Evolutionary conservation across 1,140 invertebrate species (phyloP), one percentile per base, ranked within the genome.

Genomic region (Diuraphis noxia): DNA sequence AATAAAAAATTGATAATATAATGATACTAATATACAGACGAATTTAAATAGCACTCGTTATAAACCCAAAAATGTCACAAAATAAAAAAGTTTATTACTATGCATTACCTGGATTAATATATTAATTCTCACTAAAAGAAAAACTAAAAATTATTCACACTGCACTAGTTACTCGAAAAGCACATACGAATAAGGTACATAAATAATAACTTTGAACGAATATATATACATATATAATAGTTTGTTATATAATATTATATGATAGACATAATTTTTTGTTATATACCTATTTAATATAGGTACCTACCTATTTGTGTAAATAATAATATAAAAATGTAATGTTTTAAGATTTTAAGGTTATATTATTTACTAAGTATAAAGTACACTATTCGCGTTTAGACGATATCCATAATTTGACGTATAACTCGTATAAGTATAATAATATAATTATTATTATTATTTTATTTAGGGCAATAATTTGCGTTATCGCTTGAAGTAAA

Each of bases 21-120:
- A 84, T 43, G 2, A 84, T 84, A 81, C 17, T 84, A 84, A 81
- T 81, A 30, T 82, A 82, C 40, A 41, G 82, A 84, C 82, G 82
- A 84, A 84, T 84, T 84, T 84, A 84, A 84, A n/a, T 23, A 40
- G 82, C 82, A 84, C 82, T 84, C 82, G 82, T 84, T 84, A 84
- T 46, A 34, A 9, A 43, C 82, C 43, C 41, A 84, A 46, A 19
- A 43, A 43, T 3, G n/a, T 1, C 5, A 84, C 30, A 13, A 82
- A 17, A 3, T 8, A 84, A 84, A 43, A 84, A 21, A n/a, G 19
- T 38, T 0, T 63, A 63, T 79, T 36, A 79, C 9, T 38, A 72
- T n/a, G 23, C 34, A 36, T 79, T 81, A 10, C 9, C 79, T 40
- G 0, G 30, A 81, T 81, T 40, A 81, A 38, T 38, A 79, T 79